Percentiles rank a stretch among this genome's conserved stretches.
phyloP scores from a whole-genome alignment of 2,888 invertebrate genomes.

The Dasypolia templi region DNA sequence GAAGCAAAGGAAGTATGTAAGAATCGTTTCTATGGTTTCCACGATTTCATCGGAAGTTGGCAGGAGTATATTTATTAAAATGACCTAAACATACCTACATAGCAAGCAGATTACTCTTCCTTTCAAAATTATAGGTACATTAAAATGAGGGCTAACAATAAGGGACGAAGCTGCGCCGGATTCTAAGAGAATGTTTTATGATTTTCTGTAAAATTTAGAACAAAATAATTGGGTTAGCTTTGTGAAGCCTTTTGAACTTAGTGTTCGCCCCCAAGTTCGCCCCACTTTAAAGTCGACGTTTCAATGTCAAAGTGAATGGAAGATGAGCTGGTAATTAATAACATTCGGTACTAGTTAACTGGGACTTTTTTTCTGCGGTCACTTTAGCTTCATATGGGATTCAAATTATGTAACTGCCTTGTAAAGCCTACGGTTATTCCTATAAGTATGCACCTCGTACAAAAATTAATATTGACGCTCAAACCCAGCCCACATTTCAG shows the following conservation, averaged over 20 bases:
- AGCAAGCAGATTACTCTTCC: too few species aligned
- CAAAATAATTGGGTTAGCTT: conserved; percentile 61
- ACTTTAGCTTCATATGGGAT: not conserved
- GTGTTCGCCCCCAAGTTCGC: not conserved
- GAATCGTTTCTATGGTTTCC: too few species aligned
- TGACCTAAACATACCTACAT: too few species aligned
- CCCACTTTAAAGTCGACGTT: conserved; percentile 31
- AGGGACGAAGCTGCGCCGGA: conserved; percentile 7
- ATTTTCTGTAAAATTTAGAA: conserved; percentile 48
- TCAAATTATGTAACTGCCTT: too few species aligned
- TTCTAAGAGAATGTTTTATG: conserved; percentile 45
- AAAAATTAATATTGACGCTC: too few species aligned
- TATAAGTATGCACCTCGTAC: too few species aligned
- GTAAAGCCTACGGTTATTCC: too few species aligned
- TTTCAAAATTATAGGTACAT: too few species aligned
- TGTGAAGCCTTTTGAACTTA: conserved; percentile 29
- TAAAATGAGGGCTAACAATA: conserved; percentile 28
- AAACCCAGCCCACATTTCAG: too few species aligned
- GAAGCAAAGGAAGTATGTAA: too few species aligned
- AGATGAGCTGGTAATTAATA: conserved; percentile 18
- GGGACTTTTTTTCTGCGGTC: not conserved
- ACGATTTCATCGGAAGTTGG: too few species aligned
- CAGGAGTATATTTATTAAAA: too few species aligned
- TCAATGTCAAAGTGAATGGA: conserved; percentile 37
- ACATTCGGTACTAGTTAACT: not conserved